A percentile compares a stretch with the other conserved stretches of the same genome.
Conservation (phyloP, 2,113 vertebrate genomes). For the Sporophila hypoxantha region DNA sequence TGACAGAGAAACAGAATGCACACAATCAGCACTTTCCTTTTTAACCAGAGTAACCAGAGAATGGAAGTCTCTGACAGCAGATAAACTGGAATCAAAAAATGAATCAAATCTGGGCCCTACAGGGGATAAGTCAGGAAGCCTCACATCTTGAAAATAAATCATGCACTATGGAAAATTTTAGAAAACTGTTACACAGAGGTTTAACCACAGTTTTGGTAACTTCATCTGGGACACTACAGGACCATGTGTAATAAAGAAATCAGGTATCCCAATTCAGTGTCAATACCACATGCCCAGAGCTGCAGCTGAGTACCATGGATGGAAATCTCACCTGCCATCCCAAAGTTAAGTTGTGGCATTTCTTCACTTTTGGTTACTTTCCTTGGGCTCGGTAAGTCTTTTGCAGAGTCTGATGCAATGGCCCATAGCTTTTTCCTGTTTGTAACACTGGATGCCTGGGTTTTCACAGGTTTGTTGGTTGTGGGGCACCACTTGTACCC, state of each 20-base stretch:
- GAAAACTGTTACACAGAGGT: background rate
- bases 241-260: background rate
- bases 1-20: background rate
- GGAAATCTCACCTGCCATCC: constrained; percentile 86
- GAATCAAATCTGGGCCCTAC: background rate
- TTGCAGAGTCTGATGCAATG: constrained; percentile 80
- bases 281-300: background rate
- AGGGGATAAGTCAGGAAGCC: background rate
- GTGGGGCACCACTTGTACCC: constrained; percentile 98
- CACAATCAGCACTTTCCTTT: background rate
- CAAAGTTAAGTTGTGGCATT: constrained; percentile 93
- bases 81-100: background rate
- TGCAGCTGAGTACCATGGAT: background rate
- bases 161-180: background rate
- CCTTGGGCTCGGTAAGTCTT: constrained; percentile 84
- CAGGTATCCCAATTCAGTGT: background rate
- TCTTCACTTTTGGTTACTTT: constrained; percentile 83
- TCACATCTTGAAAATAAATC: background rate
- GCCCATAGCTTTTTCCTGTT: constrained; percentile 92
- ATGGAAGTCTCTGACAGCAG: background rate
- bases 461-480: constrained; percentile 94
- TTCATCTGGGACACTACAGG: background rate
- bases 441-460: constrained; percentile 75
- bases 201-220: background rate
- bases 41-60: background rate